phyloP scores from a whole-genome alignment of 1,140 invertebrate genomes.

The Lamellibrachia luymesi region DNA sequence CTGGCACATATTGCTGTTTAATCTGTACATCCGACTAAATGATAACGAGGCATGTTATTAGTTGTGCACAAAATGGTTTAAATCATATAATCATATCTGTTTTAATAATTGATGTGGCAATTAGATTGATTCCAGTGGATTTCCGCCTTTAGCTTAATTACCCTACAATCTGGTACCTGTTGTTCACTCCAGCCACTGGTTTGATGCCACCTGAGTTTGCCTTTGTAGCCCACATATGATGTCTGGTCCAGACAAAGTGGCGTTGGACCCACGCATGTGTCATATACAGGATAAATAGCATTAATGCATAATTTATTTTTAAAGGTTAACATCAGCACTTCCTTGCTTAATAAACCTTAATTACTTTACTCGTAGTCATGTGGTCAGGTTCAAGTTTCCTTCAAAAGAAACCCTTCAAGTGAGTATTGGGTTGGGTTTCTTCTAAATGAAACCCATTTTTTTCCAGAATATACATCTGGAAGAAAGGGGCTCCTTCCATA shows the following conservation, averaged over 20 bases:
- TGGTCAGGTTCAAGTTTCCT: too few relatives aligned
- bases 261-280: not conserved
- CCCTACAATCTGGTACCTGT: not conserved
- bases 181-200: not conserved
- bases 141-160: not conserved
- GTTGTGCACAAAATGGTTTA: not conserved
- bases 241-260: not conserved
- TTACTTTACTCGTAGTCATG: too few relatives aligned
- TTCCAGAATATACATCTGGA: not conserved
- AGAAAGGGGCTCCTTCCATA: not conserved
- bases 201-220: not conserved
- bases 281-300: not conserved
- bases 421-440: not conserved
- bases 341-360: too few relatives aligned
- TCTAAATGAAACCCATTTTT: not conserved
- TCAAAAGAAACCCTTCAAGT: too few relatives aligned
- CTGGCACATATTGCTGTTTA: too few relatives aligned
- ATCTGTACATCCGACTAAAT: not conserved
- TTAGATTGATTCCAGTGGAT: too few relatives aligned
- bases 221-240: too few relatives aligned
- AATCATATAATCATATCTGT: not conserved
- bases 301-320: too few relatives aligned
- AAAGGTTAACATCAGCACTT: too few relatives aligned
- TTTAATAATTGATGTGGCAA: not conserved
- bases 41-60: not conserved